Evolutionary conservation across 2,797 vertebrate species (phyloP).

Genomic region (Tokudaia muenninki): DNA sequence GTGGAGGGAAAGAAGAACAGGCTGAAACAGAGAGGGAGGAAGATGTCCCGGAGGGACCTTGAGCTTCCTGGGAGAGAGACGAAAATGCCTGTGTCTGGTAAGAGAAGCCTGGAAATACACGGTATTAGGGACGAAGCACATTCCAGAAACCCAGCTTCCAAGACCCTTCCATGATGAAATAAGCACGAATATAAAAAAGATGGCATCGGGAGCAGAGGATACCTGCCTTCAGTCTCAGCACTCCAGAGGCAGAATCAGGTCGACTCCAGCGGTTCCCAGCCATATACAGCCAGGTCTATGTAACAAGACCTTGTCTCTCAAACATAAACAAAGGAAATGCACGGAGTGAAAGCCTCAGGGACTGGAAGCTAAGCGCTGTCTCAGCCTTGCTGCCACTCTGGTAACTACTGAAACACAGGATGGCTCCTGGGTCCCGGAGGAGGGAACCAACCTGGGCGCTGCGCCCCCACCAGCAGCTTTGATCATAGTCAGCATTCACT

Average conservation of each 20-base stretch:
- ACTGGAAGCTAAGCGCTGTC: background rate
- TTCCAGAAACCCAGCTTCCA: background rate
- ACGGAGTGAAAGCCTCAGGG: background rate
- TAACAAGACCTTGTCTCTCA: background rate
- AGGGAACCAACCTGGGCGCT: background rate
- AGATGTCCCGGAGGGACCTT: background rate
- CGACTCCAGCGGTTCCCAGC: background rate
- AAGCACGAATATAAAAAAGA: background rate
- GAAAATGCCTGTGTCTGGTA: background rate
- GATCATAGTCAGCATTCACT: background rate
- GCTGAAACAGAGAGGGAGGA: slow-evolving; percentile 59
- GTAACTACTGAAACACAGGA: background rate
- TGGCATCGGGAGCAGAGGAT: background rate
- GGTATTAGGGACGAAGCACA: background rate
- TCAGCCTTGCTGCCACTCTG: background rate
- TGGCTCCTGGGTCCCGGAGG: background rate
- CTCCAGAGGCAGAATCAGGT: background rate
- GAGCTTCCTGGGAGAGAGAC: slow-evolving; percentile 34
- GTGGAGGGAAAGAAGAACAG: background rate
- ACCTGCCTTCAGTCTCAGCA: background rate
- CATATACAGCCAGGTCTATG: background rate
- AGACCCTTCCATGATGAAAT: background rate
- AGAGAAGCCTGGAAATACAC: background rate
- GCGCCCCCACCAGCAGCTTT: no score
- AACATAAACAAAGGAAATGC: background rate